Percentiles rank a stretch among this genome's conserved stretches.
These are phyloP conservation scores for Lamprotornis superbus DNA, from an alignment of 2,113 vertebrate species.

Conservation along the genomic window DNA sequence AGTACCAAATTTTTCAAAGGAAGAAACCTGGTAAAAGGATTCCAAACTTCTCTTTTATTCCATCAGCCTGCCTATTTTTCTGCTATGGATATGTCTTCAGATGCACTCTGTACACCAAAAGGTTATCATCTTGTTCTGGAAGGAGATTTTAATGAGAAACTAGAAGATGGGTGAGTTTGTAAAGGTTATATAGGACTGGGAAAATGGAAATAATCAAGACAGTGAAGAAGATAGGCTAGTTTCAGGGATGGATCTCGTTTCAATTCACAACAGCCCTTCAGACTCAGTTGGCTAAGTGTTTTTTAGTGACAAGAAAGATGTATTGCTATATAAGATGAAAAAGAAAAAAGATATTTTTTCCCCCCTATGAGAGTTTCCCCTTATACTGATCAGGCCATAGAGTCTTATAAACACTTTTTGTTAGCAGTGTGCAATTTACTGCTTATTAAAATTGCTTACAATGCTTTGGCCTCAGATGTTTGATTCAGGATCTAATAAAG, in stretches of 20 bases:
- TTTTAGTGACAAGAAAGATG: not conserved
- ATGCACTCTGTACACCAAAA: not conserved
- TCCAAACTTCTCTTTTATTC: not conserved
- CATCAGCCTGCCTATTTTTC: not conserved
- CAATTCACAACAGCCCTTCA: not conserved
- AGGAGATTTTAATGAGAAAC: not conserved
- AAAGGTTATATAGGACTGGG: not conserved
- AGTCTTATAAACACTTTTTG: not conserved
- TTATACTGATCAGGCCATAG: not conserved
- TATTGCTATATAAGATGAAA: not conserved
- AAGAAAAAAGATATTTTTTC: not conserved
- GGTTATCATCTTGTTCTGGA: not conserved
- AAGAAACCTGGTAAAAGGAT: not conserved
- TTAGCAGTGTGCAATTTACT: not conserved
- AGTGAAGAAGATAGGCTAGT: not conserved
- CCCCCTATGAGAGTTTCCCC: not conserved
- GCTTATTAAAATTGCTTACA: not conserved
- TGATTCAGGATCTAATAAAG: constrained; percentile 32
- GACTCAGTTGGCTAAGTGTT: not conserved
- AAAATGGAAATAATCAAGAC: not conserved
- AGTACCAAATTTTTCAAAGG: not conserved
- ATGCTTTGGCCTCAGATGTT: constrained; percentile 33
- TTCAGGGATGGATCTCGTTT: not conserved
- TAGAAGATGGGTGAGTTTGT: not conserved
- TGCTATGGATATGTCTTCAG: not conserved